Percentiles rank a stretch among this genome's conserved stretches.
These are phyloP conservation scores for Emmelina monodactyla DNA, from an alignment of 2,888 invertebrate genomes.

Conservation along the genomic window DNA sequence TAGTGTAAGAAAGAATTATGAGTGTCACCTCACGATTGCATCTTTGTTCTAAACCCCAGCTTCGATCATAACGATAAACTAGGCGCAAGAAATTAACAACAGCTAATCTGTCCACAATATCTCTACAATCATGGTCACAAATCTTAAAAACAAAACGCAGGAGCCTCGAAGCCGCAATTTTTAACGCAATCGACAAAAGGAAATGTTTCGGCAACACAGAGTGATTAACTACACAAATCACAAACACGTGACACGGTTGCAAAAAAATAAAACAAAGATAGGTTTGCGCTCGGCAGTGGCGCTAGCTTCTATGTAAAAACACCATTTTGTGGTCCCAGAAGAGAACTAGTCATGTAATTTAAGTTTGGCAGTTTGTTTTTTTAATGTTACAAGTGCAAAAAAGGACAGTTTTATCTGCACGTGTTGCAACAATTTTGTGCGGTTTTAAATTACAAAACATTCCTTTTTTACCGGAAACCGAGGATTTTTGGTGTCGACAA, in stretches of 20 bases:
- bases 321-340: no score
- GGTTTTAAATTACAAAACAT: constrained; percentile 52
- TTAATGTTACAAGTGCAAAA: constrained; percentile 33
- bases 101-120: not conserved
- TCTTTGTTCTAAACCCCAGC: no score
- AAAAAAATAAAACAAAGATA: constrained; percentile 2
- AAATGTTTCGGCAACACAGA: constrained; percentile 40
- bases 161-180: constrained; percentile 31
- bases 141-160: constrained; percentile 11
- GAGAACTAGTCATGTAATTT: no score
- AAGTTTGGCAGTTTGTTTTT: constrained; percentile 28
- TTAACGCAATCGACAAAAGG: constrained; percentile 29
- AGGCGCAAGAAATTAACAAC: not conserved
- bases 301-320: no score
- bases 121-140: constrained; percentile 12
- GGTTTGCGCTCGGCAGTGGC: no score
- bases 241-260: constrained; percentile 50
- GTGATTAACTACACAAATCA: constrained; percentile 56
- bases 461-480: constrained; percentile 55
- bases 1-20: no score
- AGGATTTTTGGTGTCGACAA: constrained; percentile 41
- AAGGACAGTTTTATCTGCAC: constrained; percentile 38
- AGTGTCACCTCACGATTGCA: no score
- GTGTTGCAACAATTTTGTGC: constrained; percentile 49
- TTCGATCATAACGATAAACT: not conserved